These are phyloP conservation scores for Mastomys natalensis DNA, from an alignment of 2,113 vertebrate genomes.

Conservation along the genomic window DNA sequence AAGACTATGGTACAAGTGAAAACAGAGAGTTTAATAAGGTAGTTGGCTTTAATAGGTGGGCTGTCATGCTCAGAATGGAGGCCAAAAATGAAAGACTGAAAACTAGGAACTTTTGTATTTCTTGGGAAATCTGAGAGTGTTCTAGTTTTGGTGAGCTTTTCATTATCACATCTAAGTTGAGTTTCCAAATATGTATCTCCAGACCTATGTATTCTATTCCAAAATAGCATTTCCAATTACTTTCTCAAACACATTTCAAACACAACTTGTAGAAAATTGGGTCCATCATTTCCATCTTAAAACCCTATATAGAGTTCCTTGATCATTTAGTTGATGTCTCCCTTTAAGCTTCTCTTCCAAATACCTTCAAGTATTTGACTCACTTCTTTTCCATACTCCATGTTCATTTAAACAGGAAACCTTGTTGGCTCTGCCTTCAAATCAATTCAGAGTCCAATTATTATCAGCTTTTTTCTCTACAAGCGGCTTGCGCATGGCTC, in stretches of 20 bases:
- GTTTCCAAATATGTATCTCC: neutral
- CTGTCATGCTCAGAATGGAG: neutral
- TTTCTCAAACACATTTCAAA: slow-evolving; percentile 21
- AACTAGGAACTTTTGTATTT: neutral
- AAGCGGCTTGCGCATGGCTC: neutral
- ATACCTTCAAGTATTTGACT: neutral
- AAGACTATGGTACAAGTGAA: neutral
- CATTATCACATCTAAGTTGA: neutral
- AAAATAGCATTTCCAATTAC: neutral
- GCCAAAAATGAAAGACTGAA: neutral
- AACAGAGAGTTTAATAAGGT: neutral
- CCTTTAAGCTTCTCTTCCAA: neutral
- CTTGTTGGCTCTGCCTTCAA: neutral
- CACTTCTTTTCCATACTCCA: neutral
- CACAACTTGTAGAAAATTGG: neutral
- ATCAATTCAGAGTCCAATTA: neutral
- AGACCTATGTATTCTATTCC: neutral
- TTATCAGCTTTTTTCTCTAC: neutral
- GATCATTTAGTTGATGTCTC: neutral
- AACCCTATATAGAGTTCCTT: neutral
- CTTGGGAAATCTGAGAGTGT: neutral
- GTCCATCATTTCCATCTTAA: neutral
- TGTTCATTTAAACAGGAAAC: neutral
- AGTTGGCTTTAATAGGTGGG: neutral
- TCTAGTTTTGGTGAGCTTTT: neutral